These are phyloP conservation scores for Euzophera pinguis DNA, from an alignment of 2,888 invertebrate genomes.

Conservation along the genomic window DNA sequence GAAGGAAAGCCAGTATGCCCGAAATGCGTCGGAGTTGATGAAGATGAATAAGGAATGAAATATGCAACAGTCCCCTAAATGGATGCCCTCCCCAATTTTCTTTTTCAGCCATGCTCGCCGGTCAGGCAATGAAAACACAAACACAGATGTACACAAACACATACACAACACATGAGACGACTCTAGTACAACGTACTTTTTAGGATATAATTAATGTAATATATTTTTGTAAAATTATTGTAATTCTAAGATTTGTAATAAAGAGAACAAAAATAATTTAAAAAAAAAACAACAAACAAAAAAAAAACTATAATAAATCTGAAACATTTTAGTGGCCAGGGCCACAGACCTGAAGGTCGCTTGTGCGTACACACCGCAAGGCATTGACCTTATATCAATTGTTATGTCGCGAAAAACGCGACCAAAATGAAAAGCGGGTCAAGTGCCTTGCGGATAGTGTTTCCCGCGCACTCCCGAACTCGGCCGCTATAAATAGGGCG, in stretches of 20 bases:
- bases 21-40: constrained; percentile 94
- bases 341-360: constrained; percentile 44
- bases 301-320: constrained; percentile 38
- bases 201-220: constrained; percentile 62
- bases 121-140: constrained; percentile 31
- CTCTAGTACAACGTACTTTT: constrained; percentile 55
- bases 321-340: constrained; percentile 26
- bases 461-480: constrained; percentile 43
- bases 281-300: constrained; percentile 53
- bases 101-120: constrained; percentile 76
- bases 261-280: constrained; percentile 72
- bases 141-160: constrained; percentile 34
- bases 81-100: constrained; percentile 67
- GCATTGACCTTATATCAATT: constrained; percentile 67
- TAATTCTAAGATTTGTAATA: constrained; percentile 77
- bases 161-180: constrained; percentile 44
- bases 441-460: constrained; percentile 63
- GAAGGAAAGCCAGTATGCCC: constrained; percentile 98
- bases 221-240: constrained; percentile 77
- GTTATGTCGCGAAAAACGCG: constrained; percentile 43
- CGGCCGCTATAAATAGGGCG: constrained; percentile 38
- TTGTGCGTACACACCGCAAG: constrained; percentile 51
- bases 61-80: constrained; percentile 37
- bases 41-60: constrained; percentile 83
- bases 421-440: constrained; percentile 54